Conservation (phyloP, 2,797 vertebrate genomes). For the Leptoclinus maculatus region DNA sequence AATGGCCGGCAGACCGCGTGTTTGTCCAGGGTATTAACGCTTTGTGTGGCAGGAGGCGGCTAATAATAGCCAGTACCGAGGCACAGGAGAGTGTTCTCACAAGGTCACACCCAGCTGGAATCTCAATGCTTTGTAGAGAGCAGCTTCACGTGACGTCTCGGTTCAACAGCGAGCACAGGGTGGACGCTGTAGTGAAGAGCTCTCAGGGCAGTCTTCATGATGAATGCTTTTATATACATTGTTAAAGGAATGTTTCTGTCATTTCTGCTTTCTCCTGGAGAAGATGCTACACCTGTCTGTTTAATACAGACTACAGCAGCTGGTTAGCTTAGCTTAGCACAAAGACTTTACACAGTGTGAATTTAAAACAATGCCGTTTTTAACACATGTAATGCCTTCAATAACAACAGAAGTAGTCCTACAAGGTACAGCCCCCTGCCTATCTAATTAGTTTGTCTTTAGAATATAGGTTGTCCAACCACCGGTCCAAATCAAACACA, state of each 20-base stretch:
- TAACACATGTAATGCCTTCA: not conserved
- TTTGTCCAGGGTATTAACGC: slow-evolving; percentile 76
- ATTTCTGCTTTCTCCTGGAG: not conserved
- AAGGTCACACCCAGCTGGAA: slow-evolving; percentile 69
- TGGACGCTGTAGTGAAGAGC: too few relatives aligned
- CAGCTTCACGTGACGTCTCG: not conserved
- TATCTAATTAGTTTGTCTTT: not conserved
- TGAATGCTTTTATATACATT: not conserved
- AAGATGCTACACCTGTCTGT: not conserved
- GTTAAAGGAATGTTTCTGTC: not conserved
- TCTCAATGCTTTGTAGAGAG: slow-evolving; percentile 40
- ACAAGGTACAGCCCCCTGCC: not conserved
- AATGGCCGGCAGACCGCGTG: slow-evolving; percentile 50
- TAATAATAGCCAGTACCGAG: slow-evolving; percentile 67
- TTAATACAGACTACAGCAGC: not conserved
- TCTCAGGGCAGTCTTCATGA: not conserved
- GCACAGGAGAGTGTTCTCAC: slow-evolving; percentile 64
- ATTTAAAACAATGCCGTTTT: not conserved
- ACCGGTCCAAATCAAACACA: not conserved
- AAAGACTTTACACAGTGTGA: not conserved
- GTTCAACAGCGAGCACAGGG: not conserved
- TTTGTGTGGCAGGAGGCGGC: slow-evolving; percentile 73
- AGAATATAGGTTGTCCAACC: not conserved
- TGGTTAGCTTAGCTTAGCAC: not conserved
- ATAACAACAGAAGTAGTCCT: not conserved